A percentile compares a stretch with the other conserved stretches of the same genome.
phyloP scores from a whole-genome alignment of 37 sponge, comb jelly and placozoan genomes.

The Hormiphora californensis region DNA sequence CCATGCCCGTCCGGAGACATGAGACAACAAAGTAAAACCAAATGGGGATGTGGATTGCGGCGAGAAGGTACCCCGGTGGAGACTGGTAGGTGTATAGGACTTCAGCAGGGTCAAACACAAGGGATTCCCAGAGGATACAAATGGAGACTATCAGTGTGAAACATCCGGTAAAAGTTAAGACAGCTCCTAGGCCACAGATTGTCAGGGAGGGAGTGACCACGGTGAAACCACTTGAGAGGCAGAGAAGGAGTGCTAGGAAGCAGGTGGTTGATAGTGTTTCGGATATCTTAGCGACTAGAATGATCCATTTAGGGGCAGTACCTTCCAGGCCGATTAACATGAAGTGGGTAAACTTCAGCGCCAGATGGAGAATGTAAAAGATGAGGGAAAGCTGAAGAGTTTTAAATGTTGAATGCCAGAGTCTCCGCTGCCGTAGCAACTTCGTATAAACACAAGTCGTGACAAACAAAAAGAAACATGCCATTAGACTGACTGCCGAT shows the following conservation, averaged over 20 bases:
- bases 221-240: background rate
- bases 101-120: slow-evolving; percentile 19
- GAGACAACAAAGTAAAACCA: slow-evolving; percentile 17
- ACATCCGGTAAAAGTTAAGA: background rate
- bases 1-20: background rate
- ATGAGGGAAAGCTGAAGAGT: background rate
- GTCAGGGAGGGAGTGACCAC: background rate
- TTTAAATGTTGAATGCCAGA: slow-evolving; percentile 27
- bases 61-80: slow-evolving; percentile 30
- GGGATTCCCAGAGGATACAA: background rate
- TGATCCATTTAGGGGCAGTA: background rate
- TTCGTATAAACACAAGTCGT: background rate
- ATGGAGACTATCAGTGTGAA: background rate
- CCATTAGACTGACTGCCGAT: background rate
- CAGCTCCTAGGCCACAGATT: background rate
- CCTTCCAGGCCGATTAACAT: background rate
- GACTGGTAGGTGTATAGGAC: slow-evolving; percentile 34
- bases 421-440: background rate
- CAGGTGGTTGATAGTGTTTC: background rate
- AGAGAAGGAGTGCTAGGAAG: slow-evolving; percentile 35
- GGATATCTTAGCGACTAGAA: background rate
- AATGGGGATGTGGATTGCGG: background rate
- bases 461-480: background rate
- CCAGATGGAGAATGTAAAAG: background rate
- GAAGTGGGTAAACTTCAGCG: background rate